phyloP scores from a whole-genome alignment of 2,113 vertebrate species.

The Tetrax tetrax region DNA sequence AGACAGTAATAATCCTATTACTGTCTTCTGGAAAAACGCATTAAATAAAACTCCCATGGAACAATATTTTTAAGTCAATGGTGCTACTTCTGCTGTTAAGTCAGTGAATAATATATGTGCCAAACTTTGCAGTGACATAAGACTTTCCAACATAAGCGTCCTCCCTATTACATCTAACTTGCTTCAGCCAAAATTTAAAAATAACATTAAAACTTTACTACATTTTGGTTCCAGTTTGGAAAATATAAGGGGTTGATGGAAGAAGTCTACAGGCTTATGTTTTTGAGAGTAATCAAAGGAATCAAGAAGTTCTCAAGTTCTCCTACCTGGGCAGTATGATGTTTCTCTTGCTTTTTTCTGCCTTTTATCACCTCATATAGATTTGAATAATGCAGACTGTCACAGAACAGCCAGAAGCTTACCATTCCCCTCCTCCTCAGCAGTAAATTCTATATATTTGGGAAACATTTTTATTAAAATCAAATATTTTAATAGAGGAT shows the following conservation, averaged over 20 bases:
- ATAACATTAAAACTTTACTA: constrained; percentile 47
- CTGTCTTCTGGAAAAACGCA: constrained; percentile 51
- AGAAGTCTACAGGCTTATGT: not conserved
- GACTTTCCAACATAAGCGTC: constrained; percentile 69
- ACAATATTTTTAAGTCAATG: constrained; percentile 49
- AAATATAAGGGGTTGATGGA: constrained; percentile 15
- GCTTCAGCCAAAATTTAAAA: constrained; percentile 69
- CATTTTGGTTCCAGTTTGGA: constrained; percentile 57
- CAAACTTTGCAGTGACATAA: constrained; percentile 72
- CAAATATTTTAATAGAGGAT: not conserved
- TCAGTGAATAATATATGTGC: constrained; percentile 31
- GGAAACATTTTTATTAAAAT: not conserved
- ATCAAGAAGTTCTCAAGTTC: not conserved
- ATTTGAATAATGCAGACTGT: not conserved
- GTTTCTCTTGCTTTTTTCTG: not conserved
- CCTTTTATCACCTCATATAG: not conserved
- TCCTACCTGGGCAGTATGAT: not conserved
- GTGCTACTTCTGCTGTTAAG: constrained; percentile 52
- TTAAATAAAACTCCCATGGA: not conserved
- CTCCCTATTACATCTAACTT: constrained; percentile 64
- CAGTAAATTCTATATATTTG: not conserved
- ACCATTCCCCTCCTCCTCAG: not conserved
- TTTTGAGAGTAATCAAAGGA: constrained; percentile 1
- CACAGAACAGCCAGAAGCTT: not conserved
- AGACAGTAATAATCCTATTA: constrained; percentile 35